Base-by-base conservation (phyloP, 2,888 invertebrate genomes). In the Calliphora vomitoria region DNA sequence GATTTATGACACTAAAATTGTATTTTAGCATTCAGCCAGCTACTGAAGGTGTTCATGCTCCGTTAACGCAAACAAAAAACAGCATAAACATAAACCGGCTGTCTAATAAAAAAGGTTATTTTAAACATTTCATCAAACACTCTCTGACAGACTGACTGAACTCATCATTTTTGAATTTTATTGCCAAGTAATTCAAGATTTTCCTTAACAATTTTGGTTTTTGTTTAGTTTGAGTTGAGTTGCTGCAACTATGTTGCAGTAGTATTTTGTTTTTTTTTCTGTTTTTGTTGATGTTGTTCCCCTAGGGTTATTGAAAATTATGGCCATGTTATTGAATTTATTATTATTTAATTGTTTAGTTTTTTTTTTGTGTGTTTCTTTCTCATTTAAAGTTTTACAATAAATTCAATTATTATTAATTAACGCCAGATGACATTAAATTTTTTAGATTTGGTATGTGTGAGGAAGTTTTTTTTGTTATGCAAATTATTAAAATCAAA, bases 311-410 rank as follows among this genome's bases (percentile, higher is more conserved):
- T 75, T 69, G 44, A 15, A 60, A 69, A 53, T 75, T 75, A 69
- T 81, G 80, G 75, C 35, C 38, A 75, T 87, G 85, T 79, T 82
- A 85, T 82, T 84, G 82, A 74, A 82, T 78, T 85, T 87, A 74
- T 74, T 74, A 74, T 87, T 74, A 69, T 87, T 81, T 82, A 82
- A 87, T 78, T 84, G 66, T 71, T 71, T 44, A 15, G 11, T 13
- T 71, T 83, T 72, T 64, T 85, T 50, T n/a, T n/a, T n/a, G n/a
- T n/a, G 20, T 38, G 50, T 35, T 38, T 4, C 18, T 11, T 58
- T 44, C 20, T 69, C 25, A n/a, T 47, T 31, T 31, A 41, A 53
- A 35, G 5, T 64, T 68, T 55, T 71, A 47, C 11, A 50, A 74
- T 78, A 78, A 82, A 86, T 79, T 86, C 41, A 78, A 82, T 79